Percentiles rank a stretch among this genome's conserved stretches.
Evolutionary conservation across 2,888 invertebrate species (phyloP).

Genomic region (Oxyteleia sp.): DNA sequence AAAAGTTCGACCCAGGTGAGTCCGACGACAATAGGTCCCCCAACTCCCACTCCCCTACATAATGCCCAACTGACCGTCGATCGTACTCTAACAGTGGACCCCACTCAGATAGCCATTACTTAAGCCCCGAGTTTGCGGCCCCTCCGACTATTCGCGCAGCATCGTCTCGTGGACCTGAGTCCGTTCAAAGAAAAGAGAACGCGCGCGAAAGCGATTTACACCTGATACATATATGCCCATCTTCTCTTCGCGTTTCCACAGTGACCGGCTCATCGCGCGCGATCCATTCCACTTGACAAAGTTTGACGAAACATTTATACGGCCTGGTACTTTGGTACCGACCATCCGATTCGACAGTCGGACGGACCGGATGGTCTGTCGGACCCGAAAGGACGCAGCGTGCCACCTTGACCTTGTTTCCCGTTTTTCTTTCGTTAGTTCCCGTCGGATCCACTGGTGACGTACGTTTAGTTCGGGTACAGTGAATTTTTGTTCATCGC

Average conservation of each 20-base stretch:
- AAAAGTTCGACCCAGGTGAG: conserved; percentile 23
- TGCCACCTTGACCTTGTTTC: conserved; percentile 55
- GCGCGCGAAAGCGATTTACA: conserved; percentile 70
- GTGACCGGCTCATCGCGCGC: conserved; percentile 35
- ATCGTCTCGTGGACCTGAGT: conserved; percentile 84
- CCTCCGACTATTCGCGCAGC: conserved; percentile 86
- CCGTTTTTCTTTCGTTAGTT: conserved; percentile 13
- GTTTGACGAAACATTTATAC: not conserved
- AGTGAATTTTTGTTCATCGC: conserved; percentile 25
- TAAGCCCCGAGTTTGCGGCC: conserved; percentile 82
- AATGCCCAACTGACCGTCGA: conserved; percentile 63
- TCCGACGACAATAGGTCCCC: conserved; percentile 22
- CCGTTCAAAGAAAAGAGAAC: conserved; percentile 74
- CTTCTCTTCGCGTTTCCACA: conserved; percentile 42
- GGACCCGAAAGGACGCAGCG: conserved; percentile 28
- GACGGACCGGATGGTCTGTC: conserved; percentile 50
- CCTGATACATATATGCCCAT: conserved; percentile 61
- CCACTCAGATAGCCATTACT: conserved; percentile 85
- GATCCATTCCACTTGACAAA: conserved; percentile 8
- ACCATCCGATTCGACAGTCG: conserved; percentile 17
- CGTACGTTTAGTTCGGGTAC: conserved; percentile 27
- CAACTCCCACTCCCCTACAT: conserved; percentile 74
- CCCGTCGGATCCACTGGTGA: conserved; percentile 1
- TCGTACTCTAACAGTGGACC: conserved; percentile 77
- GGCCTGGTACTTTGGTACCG: conserved; percentile 5